Evolutionary conservation across 2,113 vertebrate species (phyloP).

Genomic region (Tetraodon nigroviridis): DNA sequence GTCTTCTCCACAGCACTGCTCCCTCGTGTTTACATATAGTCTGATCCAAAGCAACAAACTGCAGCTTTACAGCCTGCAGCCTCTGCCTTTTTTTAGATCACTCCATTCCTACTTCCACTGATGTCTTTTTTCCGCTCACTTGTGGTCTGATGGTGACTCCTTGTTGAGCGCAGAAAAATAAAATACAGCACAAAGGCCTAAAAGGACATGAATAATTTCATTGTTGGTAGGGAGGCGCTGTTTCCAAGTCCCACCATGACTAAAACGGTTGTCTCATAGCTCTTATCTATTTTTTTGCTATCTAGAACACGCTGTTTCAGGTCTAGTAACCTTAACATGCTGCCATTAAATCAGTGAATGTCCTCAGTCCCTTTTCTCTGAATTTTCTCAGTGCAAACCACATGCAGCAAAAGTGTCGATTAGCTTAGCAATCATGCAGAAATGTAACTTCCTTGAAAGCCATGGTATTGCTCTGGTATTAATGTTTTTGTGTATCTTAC

Average conservation of each 20-base stretch:
- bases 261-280: conserved; percentile 1
- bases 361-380: too few relatives aligned
- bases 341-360: too few relatives aligned
- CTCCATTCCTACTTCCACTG: not conserved
- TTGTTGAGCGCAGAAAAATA: conserved; percentile 10
- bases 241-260: conserved; percentile 6
- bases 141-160: conserved; percentile 8
- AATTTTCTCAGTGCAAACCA: too few relatives aligned
- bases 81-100: not conserved
- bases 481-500: too few relatives aligned
- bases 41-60: conserved; percentile 49
- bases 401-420: too few relatives aligned
- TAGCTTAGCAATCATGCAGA: conserved; percentile 15
- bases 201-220: conserved; percentile 15
- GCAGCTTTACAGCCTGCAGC: conserved; percentile 40
- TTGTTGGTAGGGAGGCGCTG: conserved; percentile 30
- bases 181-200: conserved; percentile 15
- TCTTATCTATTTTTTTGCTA: not conserved
- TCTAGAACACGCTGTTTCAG: too few relatives aligned
- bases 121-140: conserved; percentile 3
- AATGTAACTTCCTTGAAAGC: not conserved
- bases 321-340: too few relatives aligned
- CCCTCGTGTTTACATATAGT: conserved; percentile 58
- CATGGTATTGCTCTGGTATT: too few relatives aligned
- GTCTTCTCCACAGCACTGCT: conserved; percentile 58